A percentile compares a stretch with the other conserved stretches of the same genome.
Conservation (phyloP, 2,113 vertebrate genomes). For the Glaucomys volans region DNA sequence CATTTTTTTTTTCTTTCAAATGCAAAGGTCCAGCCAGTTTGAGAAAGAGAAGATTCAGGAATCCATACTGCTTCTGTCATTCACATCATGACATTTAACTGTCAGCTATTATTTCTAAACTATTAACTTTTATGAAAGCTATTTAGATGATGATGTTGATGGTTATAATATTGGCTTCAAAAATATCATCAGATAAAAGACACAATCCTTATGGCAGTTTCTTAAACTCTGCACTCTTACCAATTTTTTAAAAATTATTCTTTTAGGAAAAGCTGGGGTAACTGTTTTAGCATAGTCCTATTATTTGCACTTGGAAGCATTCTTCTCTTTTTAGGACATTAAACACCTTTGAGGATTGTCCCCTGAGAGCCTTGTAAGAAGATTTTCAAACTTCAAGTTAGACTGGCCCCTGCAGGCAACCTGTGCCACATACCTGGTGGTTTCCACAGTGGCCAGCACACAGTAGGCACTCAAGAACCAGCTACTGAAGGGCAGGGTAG, state of each 20-base stretch:
- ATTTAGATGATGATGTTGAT: slow-evolving; percentile 19
- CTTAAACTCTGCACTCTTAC: background rate
- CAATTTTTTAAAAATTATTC: background rate
- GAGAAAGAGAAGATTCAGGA: slow-evolving; percentile 28
- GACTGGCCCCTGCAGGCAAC: background rate
- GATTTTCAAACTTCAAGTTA: slow-evolving; percentile 45
- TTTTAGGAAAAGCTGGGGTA: background rate
- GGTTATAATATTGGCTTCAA: slow-evolving; percentile 60
- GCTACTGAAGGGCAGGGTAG: background rate
- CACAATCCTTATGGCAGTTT: slow-evolving; percentile 7
- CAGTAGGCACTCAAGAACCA: background rate
- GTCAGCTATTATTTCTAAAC: slow-evolving; percentile 72
- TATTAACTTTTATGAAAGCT: slow-evolving; percentile 71
- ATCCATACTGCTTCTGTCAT: slow-evolving; percentile 21
- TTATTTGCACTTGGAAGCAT: background rate
- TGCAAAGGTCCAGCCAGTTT: background rate
- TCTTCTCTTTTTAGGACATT: background rate
- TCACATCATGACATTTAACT: slow-evolving; percentile 64
- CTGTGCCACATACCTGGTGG: background rate
- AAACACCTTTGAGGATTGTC: background rate
- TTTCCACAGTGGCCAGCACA: background rate
- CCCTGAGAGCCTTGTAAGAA: background rate
- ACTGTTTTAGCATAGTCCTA: slow-evolving; percentile 2
- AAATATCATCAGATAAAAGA: slow-evolving; percentile 60
- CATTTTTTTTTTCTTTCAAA: background rate